Evolutionary conservation across 2,888 invertebrate genomes (phyloP).

Genomic region (Poecilus cupreus): DNA sequence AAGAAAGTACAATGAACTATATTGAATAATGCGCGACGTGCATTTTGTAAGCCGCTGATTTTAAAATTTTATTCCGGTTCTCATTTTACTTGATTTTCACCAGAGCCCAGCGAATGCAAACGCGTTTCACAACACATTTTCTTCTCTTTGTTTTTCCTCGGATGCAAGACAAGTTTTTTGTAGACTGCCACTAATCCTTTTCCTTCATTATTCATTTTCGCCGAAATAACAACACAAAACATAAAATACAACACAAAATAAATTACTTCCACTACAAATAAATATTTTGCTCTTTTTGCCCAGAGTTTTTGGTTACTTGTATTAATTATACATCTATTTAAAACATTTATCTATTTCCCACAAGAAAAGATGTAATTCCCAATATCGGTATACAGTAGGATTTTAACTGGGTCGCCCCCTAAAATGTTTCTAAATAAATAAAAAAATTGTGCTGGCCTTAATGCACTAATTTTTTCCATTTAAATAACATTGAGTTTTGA

Average conservation of each 20-base stretch:
- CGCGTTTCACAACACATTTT: background rate
- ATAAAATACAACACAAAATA: background rate
- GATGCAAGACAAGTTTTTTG: constrained; percentile 7
- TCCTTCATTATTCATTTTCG: constrained; percentile 17
- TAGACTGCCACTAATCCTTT: background rate
- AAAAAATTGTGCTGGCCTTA: no score
- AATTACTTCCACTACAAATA: background rate
- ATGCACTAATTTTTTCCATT: no score
- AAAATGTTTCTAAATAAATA: no score
- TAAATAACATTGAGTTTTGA: no score
- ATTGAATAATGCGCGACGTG: constrained; percentile 13
- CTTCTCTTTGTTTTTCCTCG: constrained; percentile 21
- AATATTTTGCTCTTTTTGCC: background rate
- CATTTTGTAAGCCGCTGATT: constrained; percentile 13
- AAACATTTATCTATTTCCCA: no score
- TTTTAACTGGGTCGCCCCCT: no score
- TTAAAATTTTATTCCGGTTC: constrained; percentile 2
- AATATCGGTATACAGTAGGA: no score
- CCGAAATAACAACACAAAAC: background rate
- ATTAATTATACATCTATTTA: no score
- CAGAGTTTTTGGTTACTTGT: no score
- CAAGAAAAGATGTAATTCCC: no score
- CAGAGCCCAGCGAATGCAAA: background rate
- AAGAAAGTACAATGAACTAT: background rate
- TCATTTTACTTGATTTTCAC: background rate